Percentiles rank a stretch among this genome's conserved stretches.
These are phyloP conservation scores for Lumbricus terrestris DNA, from an alignment of 2,888 invertebrate genomes.

Conservation along the genomic window DNA sequence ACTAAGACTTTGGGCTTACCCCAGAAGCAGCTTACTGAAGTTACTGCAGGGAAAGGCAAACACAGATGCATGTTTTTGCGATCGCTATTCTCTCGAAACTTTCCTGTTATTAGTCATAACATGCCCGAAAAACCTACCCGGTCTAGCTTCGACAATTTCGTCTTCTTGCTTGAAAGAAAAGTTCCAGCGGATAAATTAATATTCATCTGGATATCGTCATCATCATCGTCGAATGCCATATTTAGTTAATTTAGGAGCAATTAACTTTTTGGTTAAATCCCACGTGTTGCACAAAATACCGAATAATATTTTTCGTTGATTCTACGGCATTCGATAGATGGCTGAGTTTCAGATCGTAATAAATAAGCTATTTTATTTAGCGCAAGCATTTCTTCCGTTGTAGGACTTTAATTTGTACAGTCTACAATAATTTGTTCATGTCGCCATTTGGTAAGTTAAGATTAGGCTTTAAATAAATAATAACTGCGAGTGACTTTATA, in stretches of 20 bases:
- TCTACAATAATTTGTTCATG: neutral
- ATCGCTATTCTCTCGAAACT: neutral
- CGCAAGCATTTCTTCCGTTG: neutral
- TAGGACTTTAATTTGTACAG: neutral
- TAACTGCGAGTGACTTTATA: too few species aligned
- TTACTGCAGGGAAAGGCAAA: too few species aligned
- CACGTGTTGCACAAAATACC: neutral
- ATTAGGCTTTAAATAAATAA: neutral
- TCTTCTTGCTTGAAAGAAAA: neutral
- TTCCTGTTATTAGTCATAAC: neutral
- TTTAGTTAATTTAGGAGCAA: neutral
- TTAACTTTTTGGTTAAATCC: neutral
- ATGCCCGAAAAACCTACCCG: neutral
- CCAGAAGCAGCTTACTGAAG: too few species aligned
- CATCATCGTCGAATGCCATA: neutral
- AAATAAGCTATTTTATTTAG: neutral
- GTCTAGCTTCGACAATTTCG: neutral
- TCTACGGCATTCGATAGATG: neutral
- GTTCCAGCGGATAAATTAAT: neutral
- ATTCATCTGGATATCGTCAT: constrained; percentile 9
- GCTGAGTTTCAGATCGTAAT: neutral
- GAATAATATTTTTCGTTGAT: neutral
- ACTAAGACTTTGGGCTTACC: too few species aligned
- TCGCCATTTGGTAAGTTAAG: neutral
- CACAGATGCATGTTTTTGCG: too few species aligned